Conservation (phyloP, 2,888 invertebrate species). For the Chloroclystis v-ata region DNA sequence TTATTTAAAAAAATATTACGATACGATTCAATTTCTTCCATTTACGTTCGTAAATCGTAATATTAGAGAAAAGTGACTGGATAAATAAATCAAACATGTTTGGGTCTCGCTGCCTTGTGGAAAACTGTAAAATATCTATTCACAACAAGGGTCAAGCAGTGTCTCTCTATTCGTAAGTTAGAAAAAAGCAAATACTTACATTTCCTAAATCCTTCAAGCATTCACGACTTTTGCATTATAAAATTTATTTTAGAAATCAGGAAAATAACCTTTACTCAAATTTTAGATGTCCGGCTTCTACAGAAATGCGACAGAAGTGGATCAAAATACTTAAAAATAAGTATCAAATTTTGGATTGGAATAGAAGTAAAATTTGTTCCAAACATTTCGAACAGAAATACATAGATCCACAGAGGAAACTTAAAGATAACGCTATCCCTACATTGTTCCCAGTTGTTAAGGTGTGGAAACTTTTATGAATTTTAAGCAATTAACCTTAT, state of each 20-base stretch:
- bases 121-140: conserved; percentile 53
- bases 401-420: conserved; percentile 53
- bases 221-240: too few species aligned
- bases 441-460: conserved; percentile 48
- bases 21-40: too few species aligned
- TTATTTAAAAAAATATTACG: too few species aligned
- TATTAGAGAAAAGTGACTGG: too few species aligned
- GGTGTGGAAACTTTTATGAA: conserved; percentile 27
- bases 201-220: background rate
- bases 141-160: conserved; percentile 55
- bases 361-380: conserved; percentile 60
- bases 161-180: conserved; percentile 55
- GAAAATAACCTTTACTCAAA: background rate
- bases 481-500: too few species aligned
- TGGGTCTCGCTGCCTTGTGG: conserved; percentile 51
- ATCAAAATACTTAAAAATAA: conserved; percentile 52
- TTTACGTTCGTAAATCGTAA: too few species aligned
- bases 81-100: conserved; percentile 31
- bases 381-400: conserved; percentile 62
- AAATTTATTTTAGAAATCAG: too few species aligned
- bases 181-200: background rate
- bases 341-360: conserved; percentile 57
- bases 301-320: conserved; percentile 62
- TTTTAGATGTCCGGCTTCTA: conserved; percentile 51
- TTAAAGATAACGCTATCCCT: conserved; percentile 58